Evolutionary conservation across 2,113 vertebrate species (phyloP).

Genomic region (Ardeotis arabs): DNA sequence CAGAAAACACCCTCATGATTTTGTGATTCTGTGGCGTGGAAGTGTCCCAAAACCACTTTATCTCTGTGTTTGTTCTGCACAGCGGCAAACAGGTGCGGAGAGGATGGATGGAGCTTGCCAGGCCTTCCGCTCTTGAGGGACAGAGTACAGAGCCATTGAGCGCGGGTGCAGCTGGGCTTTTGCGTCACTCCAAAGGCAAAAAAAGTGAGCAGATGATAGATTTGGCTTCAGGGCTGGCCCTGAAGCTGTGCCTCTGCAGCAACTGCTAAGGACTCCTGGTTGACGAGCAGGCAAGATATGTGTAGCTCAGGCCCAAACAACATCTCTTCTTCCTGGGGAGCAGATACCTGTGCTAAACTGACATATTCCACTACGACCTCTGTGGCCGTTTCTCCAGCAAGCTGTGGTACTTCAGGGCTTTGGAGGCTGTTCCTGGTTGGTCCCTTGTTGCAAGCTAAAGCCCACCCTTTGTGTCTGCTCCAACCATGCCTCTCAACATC

Average conservation of each 20-base stretch:
- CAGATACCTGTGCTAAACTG: not conserved
- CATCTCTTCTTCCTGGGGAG: not conserved
- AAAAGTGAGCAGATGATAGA: not conserved
- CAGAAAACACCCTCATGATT: not conserved
- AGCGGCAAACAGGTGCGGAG: accelerated
- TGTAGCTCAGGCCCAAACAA: not conserved
- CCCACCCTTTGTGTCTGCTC: not conserved
- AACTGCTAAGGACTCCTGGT: not conserved
- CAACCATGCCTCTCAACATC: not conserved
- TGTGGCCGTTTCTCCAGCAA: not conserved
- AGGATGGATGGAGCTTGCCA: not conserved
- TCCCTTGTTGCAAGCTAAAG: not conserved
- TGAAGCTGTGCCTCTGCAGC: not conserved
- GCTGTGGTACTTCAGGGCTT: not conserved
- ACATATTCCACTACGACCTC: not conserved
- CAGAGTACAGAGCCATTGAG: accelerated
- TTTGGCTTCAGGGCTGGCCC: not conserved
- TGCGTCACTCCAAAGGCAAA: not conserved
- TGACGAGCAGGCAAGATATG: not conserved
- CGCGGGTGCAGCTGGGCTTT: not conserved
- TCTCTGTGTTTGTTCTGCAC: not conserved
- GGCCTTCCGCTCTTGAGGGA: not conserved
- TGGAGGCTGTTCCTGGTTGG: not conserved
- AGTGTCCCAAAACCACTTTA: not conserved
- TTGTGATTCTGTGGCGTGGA: not conserved